Evolutionary conservation across 1,140 invertebrate species (phyloP), one percentile per base, ranked within the genome.

Genomic region (Homarus americanus): DNA sequence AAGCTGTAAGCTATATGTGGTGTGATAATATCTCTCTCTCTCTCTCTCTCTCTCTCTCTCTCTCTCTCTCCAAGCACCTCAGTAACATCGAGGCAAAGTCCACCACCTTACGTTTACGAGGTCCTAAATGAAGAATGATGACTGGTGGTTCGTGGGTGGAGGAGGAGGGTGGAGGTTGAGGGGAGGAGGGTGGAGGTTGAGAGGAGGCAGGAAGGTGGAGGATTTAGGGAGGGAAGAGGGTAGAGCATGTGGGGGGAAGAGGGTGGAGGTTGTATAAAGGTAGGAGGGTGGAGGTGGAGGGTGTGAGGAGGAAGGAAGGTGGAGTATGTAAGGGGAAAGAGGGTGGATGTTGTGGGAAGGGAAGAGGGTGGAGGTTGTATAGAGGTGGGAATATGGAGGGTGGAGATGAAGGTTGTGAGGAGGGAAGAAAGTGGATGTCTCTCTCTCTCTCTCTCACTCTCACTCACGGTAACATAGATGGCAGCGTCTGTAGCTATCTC

Each of bases 401-500:
- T 32, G 2, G 49, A 53, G 79, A 36, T 36, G 34, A 40, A 80
- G 12, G 36, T 41, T 7, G 75, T 38, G 75, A 24, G 32, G 32
- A 5, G 17, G 44, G 44, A 49, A 49, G 17, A 49, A 49, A 9
- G 9, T 49, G 1, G 1, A 17, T 49, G 12, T 53, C 44, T 82
- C 44, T 53, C 15, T 58, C 80, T 82, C 28, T 63, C 80, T 63
- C 79, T 49, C 79, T 53, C 79, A 32, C 49, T 44, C 49, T 58
- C 79, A 38, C 82, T 83, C 38, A 83, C 82, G n/a, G 82, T 58
- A 10, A 83, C 82, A n/a, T 83, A 83, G 34, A 83, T 63, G 36
- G 82, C 82, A 69, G 82, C 82, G 12, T 83, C 82, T 24, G 82
- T 83, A 24, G 82, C 82, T 20, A 83, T 83, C 82, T 83, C 82